Conservation (phyloP, 2,888 invertebrate species). For the Latheticus oryzae region DNA sequence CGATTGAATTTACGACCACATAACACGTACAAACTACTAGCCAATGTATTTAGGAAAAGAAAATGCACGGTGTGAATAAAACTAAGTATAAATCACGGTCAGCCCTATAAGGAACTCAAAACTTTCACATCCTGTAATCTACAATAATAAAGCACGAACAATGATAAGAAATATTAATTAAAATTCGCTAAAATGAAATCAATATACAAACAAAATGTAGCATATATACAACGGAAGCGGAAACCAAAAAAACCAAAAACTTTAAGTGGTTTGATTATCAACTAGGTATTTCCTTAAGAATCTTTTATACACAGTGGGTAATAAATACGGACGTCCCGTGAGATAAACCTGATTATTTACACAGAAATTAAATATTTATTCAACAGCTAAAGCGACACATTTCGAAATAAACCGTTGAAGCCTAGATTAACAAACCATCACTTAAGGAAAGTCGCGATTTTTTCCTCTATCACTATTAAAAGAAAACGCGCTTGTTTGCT, state of each 20-base stretch:
- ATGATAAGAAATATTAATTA: too few species aligned
- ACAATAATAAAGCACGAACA: too few species aligned
- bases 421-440: too few species aligned
- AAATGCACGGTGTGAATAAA: too few species aligned
- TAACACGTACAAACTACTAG: too few species aligned
- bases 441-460: too few species aligned
- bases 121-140: conserved; percentile 22
- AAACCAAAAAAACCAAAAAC: conserved; percentile 5
- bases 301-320: conserved; percentile 40
- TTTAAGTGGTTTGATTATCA: conserved; percentile 28
- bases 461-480: too few species aligned
- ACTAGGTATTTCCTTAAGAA: conserved; percentile 46
- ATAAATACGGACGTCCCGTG: conserved; percentile 32
- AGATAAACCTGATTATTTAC: conserved; percentile 27
- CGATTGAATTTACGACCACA: conserved; percentile 18
- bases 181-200: too few species aligned
- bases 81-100: conserved; percentile 34
- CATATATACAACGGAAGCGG: too few species aligned
- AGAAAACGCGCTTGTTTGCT: too few species aligned
- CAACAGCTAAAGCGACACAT: conserved; percentile 11
- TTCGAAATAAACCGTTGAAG: too few species aligned
- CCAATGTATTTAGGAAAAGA: conserved; percentile 38
- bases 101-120: conserved; percentile 23
- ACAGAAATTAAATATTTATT: conserved; percentile 31
- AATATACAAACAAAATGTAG: too few species aligned